Base-by-base conservation (phyloP, 2,888 invertebrate genomes). In the Teleiodes luculella region DNA sequence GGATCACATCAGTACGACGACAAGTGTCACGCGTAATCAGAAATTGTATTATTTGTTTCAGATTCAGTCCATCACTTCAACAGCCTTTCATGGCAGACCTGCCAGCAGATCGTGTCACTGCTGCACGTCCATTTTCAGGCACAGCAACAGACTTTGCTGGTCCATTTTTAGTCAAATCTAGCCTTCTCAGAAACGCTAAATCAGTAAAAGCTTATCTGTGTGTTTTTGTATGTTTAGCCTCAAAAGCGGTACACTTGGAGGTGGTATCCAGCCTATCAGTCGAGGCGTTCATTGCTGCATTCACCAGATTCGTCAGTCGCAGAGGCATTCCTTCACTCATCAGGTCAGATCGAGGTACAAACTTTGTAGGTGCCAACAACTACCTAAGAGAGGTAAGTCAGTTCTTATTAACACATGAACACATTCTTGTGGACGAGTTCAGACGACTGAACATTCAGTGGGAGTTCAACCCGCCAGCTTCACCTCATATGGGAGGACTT, bases 211-310 rank as follows among this genome's bases (percentile, higher is more conserved):
- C 49, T 4, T 57, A 53, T 35, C 28, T 54, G 3, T 54, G 50
- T 47, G 47, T 57, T 6, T 57, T 55, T 28, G 41, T 57, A 3
- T 57, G 55, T 33, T 35, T 55, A 30, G 46, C 56, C 8, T 50
- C 54, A 11, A 59, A 56, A 45, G 59, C 61, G 1, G 51, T 61
- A 0, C 57, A 58, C 35, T 16, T 61, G 2, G 58, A 59, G 35
- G 43, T 47, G 0, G 57, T 57, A 1, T 53, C 55, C 0, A 43
- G 45, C n/a, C 43, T 62, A 1, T 46, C 56, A 16, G 48, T 53
- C 1, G 57, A 62, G 31, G 58, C 48, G 2, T 60, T 62, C 35
- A 24, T 60, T n/a, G 60, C 57, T 4, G 50, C 53, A 1, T 52
- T 58, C 6, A 53, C 45, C 11, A 52, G 57, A 4, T 62, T 60